Conservation (phyloP, 1,140 invertebrate genomes). For the Drosophila lacteicornis region DNA sequence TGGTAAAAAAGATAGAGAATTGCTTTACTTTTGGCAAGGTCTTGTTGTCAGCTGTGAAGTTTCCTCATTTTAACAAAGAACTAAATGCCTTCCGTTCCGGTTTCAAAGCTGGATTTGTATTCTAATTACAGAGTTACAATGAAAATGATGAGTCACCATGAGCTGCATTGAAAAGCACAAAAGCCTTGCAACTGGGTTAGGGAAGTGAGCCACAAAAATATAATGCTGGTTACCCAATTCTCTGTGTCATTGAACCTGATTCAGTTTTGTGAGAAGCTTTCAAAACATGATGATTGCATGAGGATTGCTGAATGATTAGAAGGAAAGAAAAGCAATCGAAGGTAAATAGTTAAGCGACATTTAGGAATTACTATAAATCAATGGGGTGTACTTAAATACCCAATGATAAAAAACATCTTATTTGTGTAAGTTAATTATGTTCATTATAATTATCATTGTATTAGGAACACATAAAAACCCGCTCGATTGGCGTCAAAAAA, state of each 20-base stretch:
- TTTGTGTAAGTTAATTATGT: too few relatives aligned
- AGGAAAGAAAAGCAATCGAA: not conserved
- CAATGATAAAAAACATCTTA: too few relatives aligned
- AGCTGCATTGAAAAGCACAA: not conserved
- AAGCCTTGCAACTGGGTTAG: constrained; percentile 25
- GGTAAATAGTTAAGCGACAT: too few relatives aligned
- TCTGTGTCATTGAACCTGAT: constrained; percentile 21
- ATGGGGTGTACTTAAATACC: too few relatives aligned
- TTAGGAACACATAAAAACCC: too few relatives aligned
- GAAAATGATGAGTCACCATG: constrained; percentile 10
- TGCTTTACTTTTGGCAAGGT: not conserved
- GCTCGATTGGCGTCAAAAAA: too few relatives aligned
- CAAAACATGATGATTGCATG: not conserved
- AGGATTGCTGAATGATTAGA: not conserved
- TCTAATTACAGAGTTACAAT: constrained; percentile 12
- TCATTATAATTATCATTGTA: too few relatives aligned
- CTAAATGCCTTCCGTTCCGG: not conserved
- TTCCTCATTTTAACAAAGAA: not conserved
- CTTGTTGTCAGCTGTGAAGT: not conserved
- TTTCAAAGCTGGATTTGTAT: constrained; percentile 1
- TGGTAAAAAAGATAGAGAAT: not conserved
- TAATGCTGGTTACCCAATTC: constrained; percentile 19
- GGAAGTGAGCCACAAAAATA: not conserved
- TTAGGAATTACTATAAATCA: not conserved
- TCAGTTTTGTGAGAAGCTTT: not conserved